Conservation (phyloP, 2,888 invertebrate genomes). For the Amiota mariae region DNA sequence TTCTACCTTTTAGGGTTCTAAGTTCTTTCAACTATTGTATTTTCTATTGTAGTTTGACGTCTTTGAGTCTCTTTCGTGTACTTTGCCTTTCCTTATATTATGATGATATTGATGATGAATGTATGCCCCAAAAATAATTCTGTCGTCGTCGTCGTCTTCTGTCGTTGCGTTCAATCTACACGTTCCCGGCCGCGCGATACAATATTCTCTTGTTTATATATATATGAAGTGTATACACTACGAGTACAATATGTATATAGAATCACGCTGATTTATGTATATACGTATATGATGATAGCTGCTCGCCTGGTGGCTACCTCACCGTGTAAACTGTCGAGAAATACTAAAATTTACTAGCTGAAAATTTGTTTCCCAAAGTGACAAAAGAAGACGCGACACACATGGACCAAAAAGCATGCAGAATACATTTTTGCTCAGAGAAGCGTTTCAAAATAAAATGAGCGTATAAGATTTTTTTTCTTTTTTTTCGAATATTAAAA, state of each 20-base stretch:
- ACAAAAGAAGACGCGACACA: not conserved
- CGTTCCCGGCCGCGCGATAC: slow-evolving; percentile 13
- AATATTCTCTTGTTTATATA: slow-evolving; percentile 30
- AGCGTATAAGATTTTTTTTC: slow-evolving; percentile 15
- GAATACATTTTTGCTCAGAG: not conserved
- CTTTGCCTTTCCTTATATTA: not conserved
- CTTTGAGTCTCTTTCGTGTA: not conserved
- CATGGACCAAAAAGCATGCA: not conserved
- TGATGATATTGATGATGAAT: slow-evolving; percentile 2
- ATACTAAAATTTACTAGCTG: slow-evolving; percentile 52
- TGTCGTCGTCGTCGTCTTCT: not conserved
- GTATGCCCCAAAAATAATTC: slow-evolving; percentile 52
- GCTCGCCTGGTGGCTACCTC: slow-evolving; percentile 33
- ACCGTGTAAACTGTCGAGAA: slow-evolving; percentile 49
- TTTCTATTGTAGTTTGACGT: not conserved
- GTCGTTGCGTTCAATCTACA: slow-evolving; percentile 4
- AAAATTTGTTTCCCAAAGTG: not conserved
- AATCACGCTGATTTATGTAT: slow-evolving; percentile 3
- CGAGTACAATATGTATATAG: not conserved
- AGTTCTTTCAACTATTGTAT: not conserved
- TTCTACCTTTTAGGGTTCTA: slow-evolving; percentile 19
- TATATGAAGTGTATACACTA: too few species aligned
- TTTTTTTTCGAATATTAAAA: not conserved
- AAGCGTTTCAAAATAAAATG: slow-evolving; percentile 7
- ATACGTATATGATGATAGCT: not conserved